Evolutionary conservation across 2,113 vertebrate genomes (phyloP).

Genomic region (Hystrix brachyura): DNA sequence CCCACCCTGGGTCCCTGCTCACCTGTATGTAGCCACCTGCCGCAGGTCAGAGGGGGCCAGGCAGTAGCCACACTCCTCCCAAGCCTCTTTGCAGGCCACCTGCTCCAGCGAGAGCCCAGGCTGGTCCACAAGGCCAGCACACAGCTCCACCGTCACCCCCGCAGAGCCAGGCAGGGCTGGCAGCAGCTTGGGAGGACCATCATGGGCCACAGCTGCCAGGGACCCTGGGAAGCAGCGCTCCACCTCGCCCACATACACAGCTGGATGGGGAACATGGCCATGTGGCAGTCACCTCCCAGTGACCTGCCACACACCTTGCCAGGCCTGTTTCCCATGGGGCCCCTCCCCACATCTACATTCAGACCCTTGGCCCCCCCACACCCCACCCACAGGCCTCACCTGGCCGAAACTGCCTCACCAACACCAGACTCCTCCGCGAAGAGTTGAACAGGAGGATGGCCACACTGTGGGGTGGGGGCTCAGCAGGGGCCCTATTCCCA

Average conservation of each 20-base stretch:
- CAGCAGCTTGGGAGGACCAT: slow-evolving; percentile 67
- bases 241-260: slow-evolving; percentile 94
- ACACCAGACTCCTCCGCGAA: slow-evolving; percentile 69
- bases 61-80: slow-evolving; percentile 96
- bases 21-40: slow-evolving; percentile 95
- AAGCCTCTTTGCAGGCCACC: slow-evolving; percentile 93
- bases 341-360: background rate
- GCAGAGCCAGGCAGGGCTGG: slow-evolving; percentile 87
- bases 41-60: slow-evolving; percentile 89
- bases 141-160: slow-evolving; percentile 95
- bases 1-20: background rate
- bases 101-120: slow-evolving; percentile 94
- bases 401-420: slow-evolving; percentile 81
- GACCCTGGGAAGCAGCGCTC: slow-evolving; percentile 88
- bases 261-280: slow-evolving; percentile 77
- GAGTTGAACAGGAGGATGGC: slow-evolving; percentile 68
- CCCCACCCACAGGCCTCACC: background rate
- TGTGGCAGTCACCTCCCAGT: accelerated
- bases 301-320: background rate
- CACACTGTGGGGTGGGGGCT: slow-evolving; percentile 8
- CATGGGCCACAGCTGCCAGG: slow-evolving; percentile 82
- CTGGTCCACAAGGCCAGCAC: slow-evolving; percentile 96
- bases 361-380: background rate
- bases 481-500: background rate
- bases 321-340: background rate